phyloP scores from a whole-genome alignment of 2,797 vertebrate genomes.

The Hippocampus kuda region DNA sequence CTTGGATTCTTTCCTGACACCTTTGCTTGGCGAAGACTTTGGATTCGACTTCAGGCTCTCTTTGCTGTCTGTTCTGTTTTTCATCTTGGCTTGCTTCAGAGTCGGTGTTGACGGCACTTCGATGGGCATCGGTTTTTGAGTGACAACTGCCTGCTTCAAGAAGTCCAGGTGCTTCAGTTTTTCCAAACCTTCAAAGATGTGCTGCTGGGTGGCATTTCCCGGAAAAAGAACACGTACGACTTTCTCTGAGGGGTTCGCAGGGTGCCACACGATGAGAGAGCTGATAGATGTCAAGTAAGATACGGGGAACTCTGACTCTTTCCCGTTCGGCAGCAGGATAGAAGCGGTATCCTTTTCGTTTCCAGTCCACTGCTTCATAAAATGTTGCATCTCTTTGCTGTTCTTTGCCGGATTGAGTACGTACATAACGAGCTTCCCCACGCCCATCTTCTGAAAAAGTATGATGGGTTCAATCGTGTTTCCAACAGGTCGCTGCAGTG shows the following conservation, averaged over 20 bases:
- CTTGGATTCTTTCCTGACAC: constrained; percentile 78
- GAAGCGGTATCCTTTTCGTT: constrained; percentile 81
- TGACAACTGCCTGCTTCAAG: constrained; percentile 83
- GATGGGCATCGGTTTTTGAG: constrained; percentile 78
- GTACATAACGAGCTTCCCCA: constrained; percentile 96
- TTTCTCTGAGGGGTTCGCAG: constrained; percentile 89
- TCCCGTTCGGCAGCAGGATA: constrained; percentile 79
- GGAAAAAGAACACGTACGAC: constrained; percentile 91
- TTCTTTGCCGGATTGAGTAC: constrained; percentile 90
- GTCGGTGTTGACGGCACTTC: constrained; percentile 67
- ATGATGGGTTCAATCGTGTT: constrained; percentile 84
- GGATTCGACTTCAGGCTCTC: constrained; percentile 84
- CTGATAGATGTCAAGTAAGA: constrained; percentile 88
- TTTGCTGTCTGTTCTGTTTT: constrained; percentile 86
- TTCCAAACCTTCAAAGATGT: constrained; percentile 90
- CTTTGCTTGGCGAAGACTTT: constrained; percentile 74
- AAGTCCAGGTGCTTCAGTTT: constrained; percentile 95
- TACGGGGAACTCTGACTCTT: constrained; percentile 85
- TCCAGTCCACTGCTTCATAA: constrained; percentile 93
- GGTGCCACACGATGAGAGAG: constrained; percentile 95
- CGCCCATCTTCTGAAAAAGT: constrained; percentile 98
- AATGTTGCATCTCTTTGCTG: constrained; percentile 92
- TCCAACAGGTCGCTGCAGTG: constrained; percentile 78
- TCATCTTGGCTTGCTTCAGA: constrained; percentile 86
- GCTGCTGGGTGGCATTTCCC: constrained; percentile 90